Base-by-base conservation (phyloP, 2,797 vertebrate species). In the Apogon talboti region DNA sequence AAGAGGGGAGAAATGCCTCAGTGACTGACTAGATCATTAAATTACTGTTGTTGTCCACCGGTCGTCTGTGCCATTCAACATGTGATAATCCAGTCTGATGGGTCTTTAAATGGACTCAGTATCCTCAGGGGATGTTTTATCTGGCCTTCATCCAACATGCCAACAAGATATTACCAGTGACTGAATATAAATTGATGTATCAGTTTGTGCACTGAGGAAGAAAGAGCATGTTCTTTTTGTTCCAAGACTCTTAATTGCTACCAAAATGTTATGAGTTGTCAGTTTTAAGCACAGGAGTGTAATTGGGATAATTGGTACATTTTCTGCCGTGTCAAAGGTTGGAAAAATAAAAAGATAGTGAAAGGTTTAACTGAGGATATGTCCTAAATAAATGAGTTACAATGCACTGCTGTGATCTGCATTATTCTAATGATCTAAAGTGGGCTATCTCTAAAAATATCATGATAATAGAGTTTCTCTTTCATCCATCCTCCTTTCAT, bases 401-500 rank as follows among this genome's bases (percentile, higher is more conserved):
- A 4, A 19, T 53, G n/a, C 40, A 50, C 19, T 43, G 52, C 7
- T 10, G n/a, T 61, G 11, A 40, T 71, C 15, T 72, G 62, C 19
- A 48, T 83, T 62, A 55, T 73, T 75, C 19, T 55, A 55, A 69
- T 66, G 13, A 64, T 70, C 35, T 54, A 46, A 69, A 63, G 37
- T 63, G 66, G 59, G 37, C 11, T 47, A 3, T 16, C 11, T 76
- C 43, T 60, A 74, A 74, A 83, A 78, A 71, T 75, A 82, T 41
- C 48, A 14, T 12, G 43, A 46, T 44, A 43, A 82, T 48, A 76
- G 13, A 74, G 35, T 50, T 2, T 30, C 51, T 33, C n/a, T 49
- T 63, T 44, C 11, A 65, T 62, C 70, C 30, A 41, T 63, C 10
- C 10, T 33, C 9, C 16, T 71, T 66, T 73, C 38, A 51, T 70